A percentile compares a stretch with the other conserved stretches of the same genome.
Conservation (phyloP, 2,888 invertebrate genomes). For the Eupithecia tripunctaria region DNA sequence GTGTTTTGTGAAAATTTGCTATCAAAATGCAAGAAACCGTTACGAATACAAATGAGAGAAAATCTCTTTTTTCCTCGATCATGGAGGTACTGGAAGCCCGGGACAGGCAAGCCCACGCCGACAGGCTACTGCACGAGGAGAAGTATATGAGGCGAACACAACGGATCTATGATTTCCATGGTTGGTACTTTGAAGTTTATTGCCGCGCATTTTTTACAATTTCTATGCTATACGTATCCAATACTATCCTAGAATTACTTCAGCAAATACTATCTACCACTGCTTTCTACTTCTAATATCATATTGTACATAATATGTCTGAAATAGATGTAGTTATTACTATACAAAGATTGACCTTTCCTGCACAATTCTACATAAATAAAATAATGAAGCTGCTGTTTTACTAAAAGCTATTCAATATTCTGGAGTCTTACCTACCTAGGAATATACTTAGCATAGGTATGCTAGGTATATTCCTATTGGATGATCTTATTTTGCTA, state of each 20-base stretch:
- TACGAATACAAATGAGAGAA: slow-evolving; percentile 74
- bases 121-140: slow-evolving; percentile 75
- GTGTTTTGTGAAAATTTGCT: slow-evolving; percentile 44
- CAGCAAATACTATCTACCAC: neutral
- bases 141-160: slow-evolving; percentile 75
- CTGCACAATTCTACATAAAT: too few relatives aligned
- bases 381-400: neutral
- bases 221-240: neutral
- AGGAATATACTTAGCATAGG: too few relatives aligned
- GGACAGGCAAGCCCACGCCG: slow-evolving; percentile 70
- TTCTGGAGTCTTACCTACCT: neutral
- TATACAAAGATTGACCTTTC: neutral
- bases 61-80: slow-evolving; percentile 76
- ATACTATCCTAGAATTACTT: neutral
- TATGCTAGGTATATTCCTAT: neutral
- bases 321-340: neutral
- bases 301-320: neutral
- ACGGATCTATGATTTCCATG: slow-evolving; percentile 78
- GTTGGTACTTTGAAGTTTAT: slow-evolving; percentile 52
- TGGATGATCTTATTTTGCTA: neutral
- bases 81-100: slow-evolving; percentile 73
- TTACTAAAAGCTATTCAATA: neutral
- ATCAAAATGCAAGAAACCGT: slow-evolving; percentile 81
- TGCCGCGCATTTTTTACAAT: slow-evolving; percentile 27
- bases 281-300: neutral